Percentiles rank a stretch among this genome's conserved stretches.
These are phyloP conservation scores for Fratercula arctica DNA, from an alignment of 2,797 vertebrate species.

Conservation along the genomic window DNA sequence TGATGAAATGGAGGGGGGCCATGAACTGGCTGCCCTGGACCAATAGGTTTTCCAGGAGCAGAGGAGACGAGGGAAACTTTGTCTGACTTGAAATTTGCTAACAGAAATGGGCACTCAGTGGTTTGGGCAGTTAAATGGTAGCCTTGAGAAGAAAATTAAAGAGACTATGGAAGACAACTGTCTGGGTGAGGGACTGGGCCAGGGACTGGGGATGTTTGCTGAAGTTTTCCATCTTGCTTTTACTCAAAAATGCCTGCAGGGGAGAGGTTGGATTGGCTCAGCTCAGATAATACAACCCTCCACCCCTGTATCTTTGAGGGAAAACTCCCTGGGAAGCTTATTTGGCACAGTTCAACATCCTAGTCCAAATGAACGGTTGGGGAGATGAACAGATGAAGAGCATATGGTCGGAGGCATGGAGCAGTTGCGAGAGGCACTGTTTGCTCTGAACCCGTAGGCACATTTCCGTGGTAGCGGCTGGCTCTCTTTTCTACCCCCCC, in stretches of 20 bases:
- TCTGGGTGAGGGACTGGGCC: neutral
- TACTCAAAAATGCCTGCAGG: neutral
- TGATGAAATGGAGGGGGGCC: neutral
- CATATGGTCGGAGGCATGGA: conserved; percentile 47
- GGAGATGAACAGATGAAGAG: conserved; percentile 60
- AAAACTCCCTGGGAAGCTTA: conserved; percentile 33
- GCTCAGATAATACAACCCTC: neutral
- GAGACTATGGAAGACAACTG: neutral
- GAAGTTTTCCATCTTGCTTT: neutral
- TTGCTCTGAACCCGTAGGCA: conserved; percentile 42
- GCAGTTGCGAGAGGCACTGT: conserved; percentile 15
- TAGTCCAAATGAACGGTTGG: conserved; percentile 31
- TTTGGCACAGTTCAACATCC: conserved; percentile 33
- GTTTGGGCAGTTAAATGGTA: neutral
- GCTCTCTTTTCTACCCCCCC: neutral
- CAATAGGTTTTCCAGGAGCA: neutral
- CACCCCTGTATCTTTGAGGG: neutral
- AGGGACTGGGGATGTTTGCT: neutral
- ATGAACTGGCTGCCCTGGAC: neutral
- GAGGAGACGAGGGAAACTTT: neutral
- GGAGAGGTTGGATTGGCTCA: neutral
- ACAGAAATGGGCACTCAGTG: neutral
- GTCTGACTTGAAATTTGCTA: neutral
- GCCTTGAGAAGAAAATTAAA: neutral
- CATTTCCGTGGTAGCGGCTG: neutral